Percentiles rank a stretch among this genome's conserved stretches.
phyloP scores from a whole-genome alignment of 1,140 invertebrate species.

The Trachymyrmex cornetzi region DNA sequence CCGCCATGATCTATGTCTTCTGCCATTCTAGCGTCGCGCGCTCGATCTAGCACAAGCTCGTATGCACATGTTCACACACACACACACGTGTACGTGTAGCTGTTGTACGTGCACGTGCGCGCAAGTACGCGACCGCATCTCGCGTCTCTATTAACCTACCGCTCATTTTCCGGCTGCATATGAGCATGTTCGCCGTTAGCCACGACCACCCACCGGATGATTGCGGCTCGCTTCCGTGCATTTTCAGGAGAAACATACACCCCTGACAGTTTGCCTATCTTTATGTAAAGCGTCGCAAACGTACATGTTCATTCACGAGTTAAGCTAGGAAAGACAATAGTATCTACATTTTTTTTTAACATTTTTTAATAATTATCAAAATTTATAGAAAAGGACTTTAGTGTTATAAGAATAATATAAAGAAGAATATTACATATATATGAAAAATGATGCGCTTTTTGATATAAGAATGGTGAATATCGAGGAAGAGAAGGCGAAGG shows the following conservation, averaged over 20 bases:
- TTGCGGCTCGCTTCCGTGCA: conserved; percentile 17
- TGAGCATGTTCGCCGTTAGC: conserved; percentile 37
- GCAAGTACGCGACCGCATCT: conserved; percentile 39
- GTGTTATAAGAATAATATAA: neutral
- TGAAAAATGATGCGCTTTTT: neutral
- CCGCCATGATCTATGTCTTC: conserved; percentile 85
- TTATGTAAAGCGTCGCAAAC: neutral
- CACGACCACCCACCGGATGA: conserved; percentile 9
- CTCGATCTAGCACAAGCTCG: conserved; percentile 14
- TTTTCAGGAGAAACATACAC: conserved; percentile 13
- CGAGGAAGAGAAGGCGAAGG: no score
- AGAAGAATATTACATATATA: no score
- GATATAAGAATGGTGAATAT: neutral
- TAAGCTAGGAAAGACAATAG: neutral
- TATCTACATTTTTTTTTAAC: neutral
- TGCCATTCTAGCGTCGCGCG: conserved; percentile 69
- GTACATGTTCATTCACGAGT: neutral
- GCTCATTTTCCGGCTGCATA: conserved; percentile 73
- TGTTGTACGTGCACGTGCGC: neutral
- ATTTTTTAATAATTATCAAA: neutral
- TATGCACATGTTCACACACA: conserved; percentile 19
- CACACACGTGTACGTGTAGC: neutral
- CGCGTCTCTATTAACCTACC: conserved; percentile 77
- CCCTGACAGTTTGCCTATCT: conserved; percentile 2
- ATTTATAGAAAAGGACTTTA: neutral